Base-by-base conservation (phyloP, 2,888 invertebrate genomes). In the Spicauda simplicius region DNA sequence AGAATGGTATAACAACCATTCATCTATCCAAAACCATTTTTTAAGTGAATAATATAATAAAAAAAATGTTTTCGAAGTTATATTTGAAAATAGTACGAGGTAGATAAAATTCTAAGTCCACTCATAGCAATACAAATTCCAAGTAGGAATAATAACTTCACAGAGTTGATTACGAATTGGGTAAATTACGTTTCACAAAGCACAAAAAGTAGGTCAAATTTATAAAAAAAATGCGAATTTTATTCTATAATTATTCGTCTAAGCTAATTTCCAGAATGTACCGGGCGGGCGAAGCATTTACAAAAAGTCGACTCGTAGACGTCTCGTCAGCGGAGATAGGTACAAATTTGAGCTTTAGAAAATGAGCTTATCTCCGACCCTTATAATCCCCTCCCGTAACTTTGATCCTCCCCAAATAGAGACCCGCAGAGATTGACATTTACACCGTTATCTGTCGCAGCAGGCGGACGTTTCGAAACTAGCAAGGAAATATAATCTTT, bases 341-440 rank as follows among this genome's bases (percentile, higher is more conserved):
- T 84, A 89, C 85, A 85, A 89, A 89, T 89, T 90, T 87, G 86
- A 85, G 84, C 80, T 87, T 85, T 85, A 82, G 83, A 87, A 89
- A 90, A 89, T 87, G 85, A 87, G 86, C 87, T 91, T 90, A 90
- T 91, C 91, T 88, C 85, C 83, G 87, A 90, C 91, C 91, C 91
- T 91, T 90, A 91, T 91, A 91, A 91, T 91, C 91, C 90, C 80
- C 80, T 80, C 80, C 86, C 88, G 83, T 88, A 88, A 91, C 88
- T 90, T 90, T 90, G 90, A 89, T 89, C 91, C 88, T 80, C 82
- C 83, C 84, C 84, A 85, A 90, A 90, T 88, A 86, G 86, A 84
- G 82, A 83, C 87, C 87, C 84, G 82, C 84, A 81, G 83, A 90
- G 89, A 91, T 88, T 90, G 91, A 89, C 90, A 85, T 88, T 87